These are phyloP conservation scores for Ochropleura plecta DNA, from an alignment of 2,888 invertebrate species.

Conservation along the genomic window DNA sequence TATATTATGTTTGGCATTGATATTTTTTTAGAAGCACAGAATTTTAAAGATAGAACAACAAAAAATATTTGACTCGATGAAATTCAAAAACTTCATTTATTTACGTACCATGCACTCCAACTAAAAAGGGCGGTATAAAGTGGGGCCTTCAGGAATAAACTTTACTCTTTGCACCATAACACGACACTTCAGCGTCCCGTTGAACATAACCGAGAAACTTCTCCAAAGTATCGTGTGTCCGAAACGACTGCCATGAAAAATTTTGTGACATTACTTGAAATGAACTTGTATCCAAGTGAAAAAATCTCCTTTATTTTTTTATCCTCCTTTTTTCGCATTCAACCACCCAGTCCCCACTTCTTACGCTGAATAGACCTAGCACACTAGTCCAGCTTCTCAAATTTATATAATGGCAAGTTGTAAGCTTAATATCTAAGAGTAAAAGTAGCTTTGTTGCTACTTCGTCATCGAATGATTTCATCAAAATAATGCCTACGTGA, in stretches of 20 bases:
- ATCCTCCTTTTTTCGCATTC: not conserved
- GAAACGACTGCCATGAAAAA: constrained; percentile 8
- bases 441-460: too few relatives aligned
- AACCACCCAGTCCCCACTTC: not conserved
- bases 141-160: constrained; percentile 49
- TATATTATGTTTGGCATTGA: not conserved
- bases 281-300: not conserved
- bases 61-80: not conserved
- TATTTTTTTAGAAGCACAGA: not conserved
- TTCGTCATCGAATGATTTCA: too few relatives aligned
- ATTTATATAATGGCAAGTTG: not conserved
- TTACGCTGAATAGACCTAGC: not conserved
- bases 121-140: constrained; percentile 37
- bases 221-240: constrained; percentile 8
- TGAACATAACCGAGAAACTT: constrained; percentile 18
- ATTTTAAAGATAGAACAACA: not conserved
- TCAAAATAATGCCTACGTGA: too few relatives aligned
- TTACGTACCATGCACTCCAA: constrained; percentile 21
- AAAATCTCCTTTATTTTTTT: not conserved
- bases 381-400: not conserved
- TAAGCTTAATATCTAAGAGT: not conserved
- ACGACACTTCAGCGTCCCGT: constrained; percentile 22
- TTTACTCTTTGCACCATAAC: constrained; percentile 45
- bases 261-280: constrained; percentile 6
- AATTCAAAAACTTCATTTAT: not conserved